Conservation (phyloP, 2,797 vertebrate genomes). For the Pseudopleuronectes americanus region DNA sequence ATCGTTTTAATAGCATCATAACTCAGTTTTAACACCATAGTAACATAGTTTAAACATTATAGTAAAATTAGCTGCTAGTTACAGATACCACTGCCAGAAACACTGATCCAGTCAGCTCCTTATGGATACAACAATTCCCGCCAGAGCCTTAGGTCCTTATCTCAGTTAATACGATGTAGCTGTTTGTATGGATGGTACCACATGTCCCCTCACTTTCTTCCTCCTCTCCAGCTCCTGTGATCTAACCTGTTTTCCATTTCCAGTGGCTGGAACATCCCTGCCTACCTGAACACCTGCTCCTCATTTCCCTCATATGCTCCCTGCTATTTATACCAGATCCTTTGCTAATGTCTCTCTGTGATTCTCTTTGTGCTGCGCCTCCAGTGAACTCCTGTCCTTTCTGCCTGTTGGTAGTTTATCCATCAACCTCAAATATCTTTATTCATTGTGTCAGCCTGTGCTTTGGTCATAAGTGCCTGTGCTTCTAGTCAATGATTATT, state of each 20-base stretch:
- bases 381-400: background rate
- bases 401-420: background rate
- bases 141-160: background rate
- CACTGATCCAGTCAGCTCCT: no score
- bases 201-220: background rate
- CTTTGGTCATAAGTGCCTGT: background rate
- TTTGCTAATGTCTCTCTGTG: background rate
- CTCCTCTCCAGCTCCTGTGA: background rate
- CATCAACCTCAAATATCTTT: background rate
- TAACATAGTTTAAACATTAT: no score
- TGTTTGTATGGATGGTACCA: background rate
- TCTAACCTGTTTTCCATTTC: background rate
- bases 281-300: background rate
- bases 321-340: background rate
- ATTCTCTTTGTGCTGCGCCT: background rate
- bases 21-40: no score
- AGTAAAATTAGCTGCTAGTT: no score
- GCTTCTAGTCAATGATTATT: background rate
- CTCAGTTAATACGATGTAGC: background rate
- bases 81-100: no score
- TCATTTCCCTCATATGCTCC: slow-evolving; percentile 3
- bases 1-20: no score
- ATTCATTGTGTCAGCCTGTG: background rate
- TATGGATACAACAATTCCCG: no score
- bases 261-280: background rate